phyloP scores from a whole-genome alignment of 1,140 invertebrate genomes.

The Meloidogyne chitwoodi region DNA sequence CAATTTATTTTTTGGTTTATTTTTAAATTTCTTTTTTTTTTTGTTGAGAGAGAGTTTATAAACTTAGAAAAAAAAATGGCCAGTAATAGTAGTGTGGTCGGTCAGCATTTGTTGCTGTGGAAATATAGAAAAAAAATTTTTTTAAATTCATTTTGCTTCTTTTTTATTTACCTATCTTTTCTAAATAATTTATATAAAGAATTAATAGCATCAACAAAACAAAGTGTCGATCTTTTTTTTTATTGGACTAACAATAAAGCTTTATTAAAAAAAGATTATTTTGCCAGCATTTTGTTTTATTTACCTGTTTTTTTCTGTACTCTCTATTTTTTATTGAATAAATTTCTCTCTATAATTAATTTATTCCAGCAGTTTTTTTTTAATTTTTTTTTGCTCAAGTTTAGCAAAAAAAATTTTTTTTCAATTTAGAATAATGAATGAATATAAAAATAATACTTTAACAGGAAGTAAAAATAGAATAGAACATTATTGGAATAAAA shows the following conservation, averaged over 20 bases:
- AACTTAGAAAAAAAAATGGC: not conserved
- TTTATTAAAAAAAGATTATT: not conserved
- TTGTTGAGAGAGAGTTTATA: not conserved
- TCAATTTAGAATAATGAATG: not conserved
- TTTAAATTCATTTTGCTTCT: not conserved
- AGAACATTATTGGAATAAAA: not conserved
- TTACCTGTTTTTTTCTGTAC: too few relatives aligned
- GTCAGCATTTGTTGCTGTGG: not conserved
- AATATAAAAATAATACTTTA: constrained; percentile 4
- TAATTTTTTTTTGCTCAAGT: not conserved
- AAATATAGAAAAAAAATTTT: not conserved
- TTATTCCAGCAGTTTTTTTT: too few relatives aligned
- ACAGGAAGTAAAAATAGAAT: not conserved
- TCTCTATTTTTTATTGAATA: too few relatives aligned
- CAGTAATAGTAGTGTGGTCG: not conserved
- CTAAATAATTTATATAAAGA: not conserved
- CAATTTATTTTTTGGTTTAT: not conserved
- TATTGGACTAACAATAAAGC: too few relatives aligned
- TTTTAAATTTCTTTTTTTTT: not conserved
- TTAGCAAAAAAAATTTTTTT: not conserved
- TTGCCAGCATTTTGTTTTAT: not conserved
- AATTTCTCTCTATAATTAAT: too few relatives aligned
- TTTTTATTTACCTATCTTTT: not conserved
- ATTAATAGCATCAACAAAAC: not conserved
- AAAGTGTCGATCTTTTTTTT: not conserved